phyloP scores from a whole-genome alignment of 2,888 invertebrate species.

The Flabesymbios commensalis region DNA sequence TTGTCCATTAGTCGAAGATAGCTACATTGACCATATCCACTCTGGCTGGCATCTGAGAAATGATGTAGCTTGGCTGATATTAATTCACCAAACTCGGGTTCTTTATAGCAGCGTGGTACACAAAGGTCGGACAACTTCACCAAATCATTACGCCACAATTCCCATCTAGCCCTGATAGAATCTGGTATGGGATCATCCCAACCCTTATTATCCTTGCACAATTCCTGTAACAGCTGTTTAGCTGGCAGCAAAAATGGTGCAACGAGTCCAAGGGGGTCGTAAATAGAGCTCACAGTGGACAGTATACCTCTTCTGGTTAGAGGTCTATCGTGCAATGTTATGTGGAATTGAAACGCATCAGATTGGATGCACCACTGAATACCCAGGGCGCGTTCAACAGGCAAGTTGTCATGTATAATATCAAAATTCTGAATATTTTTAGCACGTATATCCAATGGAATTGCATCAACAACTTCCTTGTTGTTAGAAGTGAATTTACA shows the following conservation, averaged over 20 bases:
- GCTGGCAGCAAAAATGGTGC: constrained; percentile 30
- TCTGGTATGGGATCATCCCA: constrained; percentile 34
- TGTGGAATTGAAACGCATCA: constrained; percentile 32
- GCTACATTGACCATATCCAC: constrained; percentile 35
- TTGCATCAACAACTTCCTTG: background rate
- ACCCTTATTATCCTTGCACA: constrained; percentile 17
- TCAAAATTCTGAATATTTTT: background rate
- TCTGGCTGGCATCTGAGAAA: constrained; percentile 34
- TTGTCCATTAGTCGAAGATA: constrained; percentile 28
- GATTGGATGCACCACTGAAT: constrained; percentile 33
- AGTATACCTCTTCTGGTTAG: constrained; percentile 34
- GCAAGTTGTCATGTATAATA: background rate
- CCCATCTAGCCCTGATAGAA: background rate
- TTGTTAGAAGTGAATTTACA: constrained; percentile 14
- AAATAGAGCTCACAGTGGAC: constrained; percentile 31
- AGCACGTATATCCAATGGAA: constrained; percentile 3
- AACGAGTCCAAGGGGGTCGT: constrained; percentile 39
- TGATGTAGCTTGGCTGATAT: constrained; percentile 35
- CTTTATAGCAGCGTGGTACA: constrained; percentile 7
- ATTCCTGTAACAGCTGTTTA: constrained; percentile 31
- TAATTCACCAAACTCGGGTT: too few species aligned
- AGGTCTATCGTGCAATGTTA: constrained; percentile 29
- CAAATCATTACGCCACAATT: constrained; percentile 1
- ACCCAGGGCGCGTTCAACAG: constrained; percentile 17
- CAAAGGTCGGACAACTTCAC: background rate